A percentile compares a stretch with the other conserved stretches of the same genome.
Conservation (phyloP, 1,140 invertebrate genomes). For the Lanistes nyassanus region DNA sequence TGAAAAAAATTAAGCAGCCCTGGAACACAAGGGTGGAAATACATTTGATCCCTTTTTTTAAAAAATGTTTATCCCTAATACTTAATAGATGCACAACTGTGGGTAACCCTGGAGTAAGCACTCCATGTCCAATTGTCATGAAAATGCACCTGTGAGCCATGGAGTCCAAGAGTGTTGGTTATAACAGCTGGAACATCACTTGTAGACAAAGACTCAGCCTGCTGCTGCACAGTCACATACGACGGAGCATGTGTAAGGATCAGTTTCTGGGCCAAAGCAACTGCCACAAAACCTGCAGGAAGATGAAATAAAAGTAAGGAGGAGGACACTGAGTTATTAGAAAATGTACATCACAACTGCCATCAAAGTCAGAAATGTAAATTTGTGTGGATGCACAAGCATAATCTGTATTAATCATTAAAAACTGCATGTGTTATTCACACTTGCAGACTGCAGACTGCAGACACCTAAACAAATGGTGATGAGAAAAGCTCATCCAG, state of each 20-base stretch:
- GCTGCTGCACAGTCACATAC: constrained; percentile 54
- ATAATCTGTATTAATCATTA: no score
- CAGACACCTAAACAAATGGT: no score
- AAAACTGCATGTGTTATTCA: no score
- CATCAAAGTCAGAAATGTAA: no score
- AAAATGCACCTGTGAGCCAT: not conserved
- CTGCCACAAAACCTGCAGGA: constrained; percentile 22
- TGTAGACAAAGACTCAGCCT: constrained; percentile 36
- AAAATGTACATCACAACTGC: no score
- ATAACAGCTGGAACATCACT: constrained; percentile 59
- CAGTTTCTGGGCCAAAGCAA: constrained; percentile 40
- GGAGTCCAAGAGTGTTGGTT: constrained; percentile 46
- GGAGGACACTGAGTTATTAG: no score
- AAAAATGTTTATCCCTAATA: not conserved
- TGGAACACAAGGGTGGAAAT: no score
- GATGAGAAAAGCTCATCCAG: no score
- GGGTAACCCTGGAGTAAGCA: not conserved
- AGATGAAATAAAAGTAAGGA: not conserved
- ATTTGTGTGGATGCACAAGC: no score
- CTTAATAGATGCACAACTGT: not conserved
- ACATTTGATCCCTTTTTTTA: no score
- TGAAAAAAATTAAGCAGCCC: no score
- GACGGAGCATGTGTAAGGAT: constrained; percentile 58
- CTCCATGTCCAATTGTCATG: not conserved
- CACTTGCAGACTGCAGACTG: no score